Evolutionary conservation across 2,888 invertebrate genomes (phyloP).

Genomic region (Petrolisthes manimaculis): DNA sequence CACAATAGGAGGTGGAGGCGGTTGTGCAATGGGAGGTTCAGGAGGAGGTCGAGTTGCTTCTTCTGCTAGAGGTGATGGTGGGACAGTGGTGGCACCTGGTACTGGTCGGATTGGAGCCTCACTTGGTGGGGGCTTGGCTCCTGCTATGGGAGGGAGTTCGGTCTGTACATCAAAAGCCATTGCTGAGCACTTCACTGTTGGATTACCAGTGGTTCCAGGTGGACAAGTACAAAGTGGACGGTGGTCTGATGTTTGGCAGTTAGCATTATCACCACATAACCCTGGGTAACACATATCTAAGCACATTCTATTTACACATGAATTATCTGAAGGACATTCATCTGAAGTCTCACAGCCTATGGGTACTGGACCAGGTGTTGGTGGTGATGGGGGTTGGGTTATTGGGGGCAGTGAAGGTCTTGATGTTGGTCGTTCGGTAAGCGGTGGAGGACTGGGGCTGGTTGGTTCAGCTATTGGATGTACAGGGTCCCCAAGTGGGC

Average conservation of each 20-base stretch:
- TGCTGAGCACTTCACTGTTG: conserved; percentile 63
- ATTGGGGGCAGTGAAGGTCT: conserved; percentile 38
- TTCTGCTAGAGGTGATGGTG: conserved; percentile 40
- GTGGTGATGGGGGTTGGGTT: conserved; percentile 35
- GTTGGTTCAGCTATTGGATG: conserved; percentile 36
- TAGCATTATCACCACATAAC: conserved; percentile 83
- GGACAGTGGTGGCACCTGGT: conserved; percentile 18
- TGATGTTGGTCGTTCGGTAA: conserved; percentile 38
- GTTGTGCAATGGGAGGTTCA: conserved; percentile 29
- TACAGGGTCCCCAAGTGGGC: conserved; percentile 11
- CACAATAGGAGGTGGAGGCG: conserved; percentile 45
- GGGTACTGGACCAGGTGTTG: conserved; percentile 52
- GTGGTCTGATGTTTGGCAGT: conserved; percentile 78
- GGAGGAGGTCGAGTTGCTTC: conserved; percentile 33
- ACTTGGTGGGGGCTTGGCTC: not conserved
- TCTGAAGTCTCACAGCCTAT: conserved; percentile 57
- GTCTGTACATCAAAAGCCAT: conserved; percentile 40
- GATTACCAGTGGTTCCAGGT: conserved; percentile 64
- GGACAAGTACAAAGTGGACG: conserved; percentile 59
- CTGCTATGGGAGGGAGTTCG: conserved; percentile 32
- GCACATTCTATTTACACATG: conserved; percentile 62
- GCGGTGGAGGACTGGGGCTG: conserved; percentile 25
- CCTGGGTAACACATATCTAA: conserved; percentile 78
- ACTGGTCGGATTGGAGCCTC: conserved; percentile 33
- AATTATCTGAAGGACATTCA: conserved; percentile 55